Evolutionary conservation across 2,888 invertebrate genomes (phyloP).

Genomic region (Patella ulyssiponensis): DNA sequence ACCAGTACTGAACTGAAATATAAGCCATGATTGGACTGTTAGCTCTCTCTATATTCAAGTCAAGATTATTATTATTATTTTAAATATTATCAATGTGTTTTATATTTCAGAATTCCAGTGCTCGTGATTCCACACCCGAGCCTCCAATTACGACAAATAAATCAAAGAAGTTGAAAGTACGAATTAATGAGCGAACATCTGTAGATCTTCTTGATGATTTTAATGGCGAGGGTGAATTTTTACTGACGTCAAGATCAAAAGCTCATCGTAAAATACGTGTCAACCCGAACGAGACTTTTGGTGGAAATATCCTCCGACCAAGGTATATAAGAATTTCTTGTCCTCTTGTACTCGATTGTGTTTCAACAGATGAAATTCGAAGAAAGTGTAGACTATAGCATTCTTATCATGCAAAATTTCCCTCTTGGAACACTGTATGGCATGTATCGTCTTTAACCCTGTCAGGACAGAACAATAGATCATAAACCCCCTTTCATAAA

Average conservation of each 20-base stretch:
- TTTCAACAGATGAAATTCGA: no score
- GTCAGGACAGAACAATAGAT: no score
- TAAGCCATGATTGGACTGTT: not conserved
- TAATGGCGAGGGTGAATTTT: slow-evolving; percentile 62
- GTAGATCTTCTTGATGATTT: slow-evolving; percentile 49
- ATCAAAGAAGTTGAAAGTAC: slow-evolving; percentile 48
- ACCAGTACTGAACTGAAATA: no score
- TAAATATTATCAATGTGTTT: not conserved
- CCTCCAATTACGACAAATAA: slow-evolving; percentile 38
- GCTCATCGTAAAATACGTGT: slow-evolving; percentile 67
- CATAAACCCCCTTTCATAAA: no score
- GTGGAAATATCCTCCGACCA: slow-evolving; percentile 63
- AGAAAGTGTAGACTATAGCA: no score
- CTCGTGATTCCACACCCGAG: slow-evolving; percentile 64
- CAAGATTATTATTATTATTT: slow-evolving; percentile 10
- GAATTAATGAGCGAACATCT: slow-evolving; percentile 43
- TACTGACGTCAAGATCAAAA: slow-evolving; percentile 66
- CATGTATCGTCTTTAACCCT: no score
- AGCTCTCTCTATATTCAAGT: slow-evolving; percentile 11
- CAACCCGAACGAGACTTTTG: slow-evolving; percentile 58
- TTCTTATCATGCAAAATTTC: no score
- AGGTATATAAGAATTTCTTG: slow-evolving; percentile 46
- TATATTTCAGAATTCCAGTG: slow-evolving; percentile 52
- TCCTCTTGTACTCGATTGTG: no score
- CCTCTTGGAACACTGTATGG: no score